Evolutionary conservation across 92 coral and sea anemone species (phyloP).

Genomic region (Galaxea fascicularis): DNA sequence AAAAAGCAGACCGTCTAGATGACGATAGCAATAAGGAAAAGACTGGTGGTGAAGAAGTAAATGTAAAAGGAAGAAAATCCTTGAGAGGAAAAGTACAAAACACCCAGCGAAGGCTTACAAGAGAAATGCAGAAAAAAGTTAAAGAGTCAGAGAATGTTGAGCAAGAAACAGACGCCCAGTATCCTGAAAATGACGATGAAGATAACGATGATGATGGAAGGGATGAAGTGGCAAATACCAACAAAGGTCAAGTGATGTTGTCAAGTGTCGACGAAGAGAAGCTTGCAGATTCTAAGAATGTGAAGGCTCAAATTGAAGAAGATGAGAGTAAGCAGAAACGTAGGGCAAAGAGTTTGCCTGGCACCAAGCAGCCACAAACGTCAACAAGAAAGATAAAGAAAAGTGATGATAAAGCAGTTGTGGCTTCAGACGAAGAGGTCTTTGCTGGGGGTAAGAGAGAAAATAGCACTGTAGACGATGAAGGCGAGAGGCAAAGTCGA

Average conservation of each 20-base stretch:
- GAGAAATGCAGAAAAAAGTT: background rate
- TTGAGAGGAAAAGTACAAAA: constrained; percentile 2
- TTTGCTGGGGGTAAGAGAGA: background rate
- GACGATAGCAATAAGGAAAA: background rate
- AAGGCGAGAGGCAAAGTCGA: background rate
- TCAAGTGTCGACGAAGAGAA: background rate
- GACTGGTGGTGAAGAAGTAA: background rate
- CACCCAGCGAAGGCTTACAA: constrained; percentile 1
- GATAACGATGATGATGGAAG: background rate
- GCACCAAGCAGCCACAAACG: background rate
- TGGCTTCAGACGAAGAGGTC: background rate
- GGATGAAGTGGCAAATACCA: background rate
- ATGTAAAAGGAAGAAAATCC: background rate
- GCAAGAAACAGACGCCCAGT: background rate
- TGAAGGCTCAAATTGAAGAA: background rate
- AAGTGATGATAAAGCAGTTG: background rate
- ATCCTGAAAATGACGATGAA: background rate
- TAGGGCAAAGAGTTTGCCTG: constrained; percentile 5
- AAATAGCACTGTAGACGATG: background rate
- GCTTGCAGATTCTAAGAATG: background rate
- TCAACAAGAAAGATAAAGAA: constrained; percentile 5
- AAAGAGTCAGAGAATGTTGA: constrained; percentile 1
- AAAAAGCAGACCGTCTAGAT: background rate
- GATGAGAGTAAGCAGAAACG: background rate
- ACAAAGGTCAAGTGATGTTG: background rate